Evolutionary conservation across 2,113 vertebrate genomes (phyloP), one percentile per base, ranked within the genome.

Genomic region (Chaenogobius annularis): DNA sequence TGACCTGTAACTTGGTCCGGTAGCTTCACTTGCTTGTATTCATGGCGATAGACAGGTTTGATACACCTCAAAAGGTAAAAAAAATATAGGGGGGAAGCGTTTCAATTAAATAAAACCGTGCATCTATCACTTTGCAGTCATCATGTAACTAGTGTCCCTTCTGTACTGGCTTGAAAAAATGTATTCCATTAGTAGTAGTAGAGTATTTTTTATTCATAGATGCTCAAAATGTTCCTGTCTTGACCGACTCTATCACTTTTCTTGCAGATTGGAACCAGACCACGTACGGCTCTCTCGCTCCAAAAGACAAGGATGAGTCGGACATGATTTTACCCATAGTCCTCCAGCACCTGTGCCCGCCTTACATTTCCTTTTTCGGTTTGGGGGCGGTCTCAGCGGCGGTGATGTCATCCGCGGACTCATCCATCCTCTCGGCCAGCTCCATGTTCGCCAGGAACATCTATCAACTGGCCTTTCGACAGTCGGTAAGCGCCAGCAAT

Each of bases 401-500:
- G 0, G 97, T 99, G 68, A 99, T 99, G 97, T 99, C 97, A 0
- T 99, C 97, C 19, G 96, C 96, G 4, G 97, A 99, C 83, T 99
- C 97, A 2, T 99, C 97, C 22, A 98, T 99, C 83, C 93, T 99
- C 72, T 99, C 97, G 62, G 97, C 97, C 70, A 98, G 97, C 83
- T 98, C 97, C 9, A 99, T 99, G 97, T 99, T 99, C 87, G 96
- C 95, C 52, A 93, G 96, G 66, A 99, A 99, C 70, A 99, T 99
- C 84, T 99, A 99, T 84, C 94, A 98, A 68, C 95, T 96, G 44
- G 96, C 97, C 40, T 98, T 98, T 78, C 94, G 97, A 26, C 97
- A 98, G 92, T 96, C 96, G 73, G 97, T 99, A 92, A 96, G 12
- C 2, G 12, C 6, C 20, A 62, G 13, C 9, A 11, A 31, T 66